These are phyloP conservation scores for Mya arenaria DNA, from an alignment of 1,140 invertebrate species.

Conservation along the genomic window DNA sequence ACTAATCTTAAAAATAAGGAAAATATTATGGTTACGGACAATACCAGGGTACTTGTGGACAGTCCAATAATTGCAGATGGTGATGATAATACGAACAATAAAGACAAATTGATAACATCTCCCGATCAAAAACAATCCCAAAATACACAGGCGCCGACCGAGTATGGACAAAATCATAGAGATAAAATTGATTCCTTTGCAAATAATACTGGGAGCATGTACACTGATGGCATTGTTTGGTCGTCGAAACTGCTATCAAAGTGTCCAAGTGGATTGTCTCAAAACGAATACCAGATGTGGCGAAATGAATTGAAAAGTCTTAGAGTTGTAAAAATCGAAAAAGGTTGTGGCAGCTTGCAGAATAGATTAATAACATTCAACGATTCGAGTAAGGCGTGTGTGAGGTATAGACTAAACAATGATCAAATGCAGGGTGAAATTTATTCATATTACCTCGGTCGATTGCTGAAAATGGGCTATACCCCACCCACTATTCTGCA, in stretches of 20 bases:
- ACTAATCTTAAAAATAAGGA: slow-evolving; percentile 33
- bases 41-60: slow-evolving; percentile 9
- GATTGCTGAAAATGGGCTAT: slow-evolving; percentile 88
- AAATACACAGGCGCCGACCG: slow-evolving; percentile 9
- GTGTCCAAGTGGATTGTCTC: slow-evolving; percentile 87
- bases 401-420: slow-evolving; percentile 92
- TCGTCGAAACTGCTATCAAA: slow-evolving; percentile 85
- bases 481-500: slow-evolving; percentile 89
- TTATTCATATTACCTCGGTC: slow-evolving; percentile 91
- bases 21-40: slow-evolving; percentile 42
- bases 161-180: neutral
- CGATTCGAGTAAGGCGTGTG: slow-evolving; percentile 88
- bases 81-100: slow-evolving; percentile 37
- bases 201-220: slow-evolving; percentile 79
- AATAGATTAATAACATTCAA: slow-evolving; percentile 90
- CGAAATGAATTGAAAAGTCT: slow-evolving; percentile 84
- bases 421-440: slow-evolving; percentile 95
- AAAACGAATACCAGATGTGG: slow-evolving; percentile 85
- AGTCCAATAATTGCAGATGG: neutral
- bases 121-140: neutral
- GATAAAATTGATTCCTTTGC: neutral
- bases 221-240: slow-evolving; percentile 91
- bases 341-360: slow-evolving; percentile 93
- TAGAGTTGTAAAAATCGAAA: slow-evolving; percentile 87
- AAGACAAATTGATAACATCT: slow-evolving; percentile 18